Evolutionary conservation across 2,888 invertebrate genomes (phyloP).

Genomic region (Coelinius sp.): DNA sequence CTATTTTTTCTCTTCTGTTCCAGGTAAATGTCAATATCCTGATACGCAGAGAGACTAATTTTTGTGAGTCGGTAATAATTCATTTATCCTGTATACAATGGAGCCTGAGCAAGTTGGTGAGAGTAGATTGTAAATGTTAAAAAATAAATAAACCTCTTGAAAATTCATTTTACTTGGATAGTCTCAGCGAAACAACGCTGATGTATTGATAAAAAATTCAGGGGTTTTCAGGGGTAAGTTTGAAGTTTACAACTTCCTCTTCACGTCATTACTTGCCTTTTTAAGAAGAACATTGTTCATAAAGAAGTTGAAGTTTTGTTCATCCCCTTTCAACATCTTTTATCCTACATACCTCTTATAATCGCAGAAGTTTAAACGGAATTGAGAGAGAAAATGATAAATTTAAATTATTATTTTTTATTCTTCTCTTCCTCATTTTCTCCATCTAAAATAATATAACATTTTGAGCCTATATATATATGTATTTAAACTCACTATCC

Average conservation of each 20-base stretch:
- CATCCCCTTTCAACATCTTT: conserved; percentile 15
- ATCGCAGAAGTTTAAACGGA: conserved; percentile 4
- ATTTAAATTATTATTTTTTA: too few relatives aligned
- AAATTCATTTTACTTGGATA: conserved; percentile 27
- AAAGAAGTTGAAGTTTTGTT: neutral
- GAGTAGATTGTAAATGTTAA: neutral
- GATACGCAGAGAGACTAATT: neutral
- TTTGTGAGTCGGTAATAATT: conserved; percentile 37
- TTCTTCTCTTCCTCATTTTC: neutral
- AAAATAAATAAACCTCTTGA: neutral
- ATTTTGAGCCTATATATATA: neutral
- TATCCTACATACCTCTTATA: neutral
- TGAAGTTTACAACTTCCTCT: conserved; percentile 4
- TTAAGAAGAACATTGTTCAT: neutral
- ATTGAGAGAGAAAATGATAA: too few relatives aligned
- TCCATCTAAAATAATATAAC: conserved; percentile 21
- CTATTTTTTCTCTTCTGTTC: conserved; percentile 56
- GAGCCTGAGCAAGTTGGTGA: neutral
- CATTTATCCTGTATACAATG: neutral
- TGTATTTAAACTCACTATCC: conserved; percentile 10
- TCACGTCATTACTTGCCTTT: conserved; percentile 4
- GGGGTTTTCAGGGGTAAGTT: conserved; percentile 10
- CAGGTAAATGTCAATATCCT: conserved; percentile 53
- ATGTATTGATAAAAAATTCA: conserved; percentile 36
- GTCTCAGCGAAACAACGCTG: conserved; percentile 30